Base-by-base conservation (phyloP, 2,888 invertebrate species). In the Latheticus oryzae region DNA sequence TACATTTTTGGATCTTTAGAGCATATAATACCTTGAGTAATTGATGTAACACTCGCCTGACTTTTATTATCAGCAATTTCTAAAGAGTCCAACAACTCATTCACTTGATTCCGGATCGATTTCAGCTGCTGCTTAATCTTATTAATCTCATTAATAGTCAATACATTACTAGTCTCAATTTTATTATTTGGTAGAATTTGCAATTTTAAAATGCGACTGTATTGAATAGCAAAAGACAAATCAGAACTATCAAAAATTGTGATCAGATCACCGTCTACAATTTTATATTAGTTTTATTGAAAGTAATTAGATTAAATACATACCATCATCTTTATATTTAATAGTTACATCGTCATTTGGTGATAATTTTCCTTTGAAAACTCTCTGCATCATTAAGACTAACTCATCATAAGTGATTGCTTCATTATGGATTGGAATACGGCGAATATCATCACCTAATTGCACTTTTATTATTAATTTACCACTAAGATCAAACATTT, bases 291-390 rank as follows among this genome's bases (percentile, higher is more conserved):
- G 13, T 38, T 51, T 40, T 32, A 51, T 51, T 30, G 9, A 9
- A 4, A 33, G 12, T 12, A 19, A 54, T 40, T 23, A 17, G 5
- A 7, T 42, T 43, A 57, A 51, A 32, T 26, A 47, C 55, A 62
- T 75, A 86, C 87, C 87, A 82, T 87, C 87, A 78, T 88, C 88
- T 77, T 85, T 85, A 73, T 89, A 89, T 74, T 89, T 89, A 40
- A 89, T 83, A 5, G 82, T 81, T 54, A 89, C 83, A 66, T 88
- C 87, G 79, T 88, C 88, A 63, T 80, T 83, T 37, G 83, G 81
- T 37, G 79, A 80, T 19, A 89, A 74, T 73, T 85, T 84, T 7
- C 86, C 87, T 48, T 84, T 75, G 74, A 87, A 89, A 3, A 89
- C 85, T 64, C 87, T 76, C 73, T 88, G 87, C 87, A 89, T 87